Evolutionary conservation across 2,888 invertebrate species (phyloP), one percentile per base, ranked within the genome.

Genomic region (Drosophila meridionalis): DNA sequence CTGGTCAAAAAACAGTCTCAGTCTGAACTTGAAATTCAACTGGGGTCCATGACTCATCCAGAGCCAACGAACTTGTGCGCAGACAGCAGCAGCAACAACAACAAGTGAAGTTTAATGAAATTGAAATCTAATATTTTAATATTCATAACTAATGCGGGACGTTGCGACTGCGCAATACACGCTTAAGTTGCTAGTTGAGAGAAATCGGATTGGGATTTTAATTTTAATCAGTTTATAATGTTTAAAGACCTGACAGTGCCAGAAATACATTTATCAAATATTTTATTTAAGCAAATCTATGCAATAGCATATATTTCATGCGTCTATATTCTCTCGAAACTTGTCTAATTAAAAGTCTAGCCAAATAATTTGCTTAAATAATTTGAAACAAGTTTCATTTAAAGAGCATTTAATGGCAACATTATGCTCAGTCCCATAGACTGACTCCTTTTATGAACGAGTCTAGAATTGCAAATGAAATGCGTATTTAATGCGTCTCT

Each of bases 401-500:
- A 52, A 52, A 52, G 11, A 32, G 11, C 32, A n/a, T 11, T 50
- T 50, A 32, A 20, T n/a, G 50, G 0, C 32, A 6, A 11, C 9
- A 5, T n/a, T 32, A 50, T 32, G 50, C 11, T 9, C 11, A 14
- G 55, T 7, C 38, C 55, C 20, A 20, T 20, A 20, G 20, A 55
- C 9, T 4, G 2, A 55, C 55, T 55, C 55, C 9, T 28, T 30
- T 55, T 28, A 5, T 36, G 1, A 36, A 34, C 11, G 20, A 26
- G 11, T 11, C 6, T 12, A 20, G 32, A 30, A 48, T 48, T 8
- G 14, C 48, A 30, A 30, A 48, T 30, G 12, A 7, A 52, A 6
- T 12, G 20, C 32, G 2, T 9, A 9, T 73, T 56, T 61, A 34
- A 28, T 32, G 45, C 4, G 12, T n/a, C 32, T 94, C 96, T 95